These are phyloP conservation scores for Mya arenaria DNA, from an alignment of 1,140 invertebrate genomes.

Conservation along the genomic window DNA sequence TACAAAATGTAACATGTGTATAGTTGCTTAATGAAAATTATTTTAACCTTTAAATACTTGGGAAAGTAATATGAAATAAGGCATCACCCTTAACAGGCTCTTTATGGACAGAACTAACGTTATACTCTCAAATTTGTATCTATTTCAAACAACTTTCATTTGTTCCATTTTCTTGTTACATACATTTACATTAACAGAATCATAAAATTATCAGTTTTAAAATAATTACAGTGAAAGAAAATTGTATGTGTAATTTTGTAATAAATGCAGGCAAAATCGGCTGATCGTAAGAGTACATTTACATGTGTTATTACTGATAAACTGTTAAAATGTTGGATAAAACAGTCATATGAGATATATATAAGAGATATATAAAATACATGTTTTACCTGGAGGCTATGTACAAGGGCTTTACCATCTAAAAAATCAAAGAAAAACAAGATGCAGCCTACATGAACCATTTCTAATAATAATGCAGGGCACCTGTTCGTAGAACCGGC, in stretches of 20 bases:
- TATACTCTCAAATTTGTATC: neutral
- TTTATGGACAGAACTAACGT: neutral
- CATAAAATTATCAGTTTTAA: too few species aligned
- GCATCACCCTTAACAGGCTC: neutral
- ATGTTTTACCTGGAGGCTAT: conserved; percentile 90
- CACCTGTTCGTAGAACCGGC: neutral
- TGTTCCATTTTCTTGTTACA: too few species aligned
- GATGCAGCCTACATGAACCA: neutral
- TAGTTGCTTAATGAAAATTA: neutral
- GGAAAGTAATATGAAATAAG: neutral
- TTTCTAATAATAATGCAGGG: neutral
- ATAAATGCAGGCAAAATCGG: too few species aligned
- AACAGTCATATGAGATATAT: too few species aligned
- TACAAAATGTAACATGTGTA: conserved; percentile 50
- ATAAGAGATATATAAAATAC: too few species aligned
- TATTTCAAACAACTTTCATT: neutral
- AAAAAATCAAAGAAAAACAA: conserved; percentile 77
- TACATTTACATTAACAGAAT: too few species aligned
- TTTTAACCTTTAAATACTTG: neutral
- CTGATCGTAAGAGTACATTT: too few species aligned
- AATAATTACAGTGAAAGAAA: too few species aligned
- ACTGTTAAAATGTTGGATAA: too few species aligned
- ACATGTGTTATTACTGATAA: too few species aligned
- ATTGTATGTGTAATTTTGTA: too few species aligned
- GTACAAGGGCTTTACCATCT: conserved; percentile 97